Evolutionary conservation across 2,797 vertebrate genomes (phyloP).

Genomic region (Mionectes olivaceus): DNA sequence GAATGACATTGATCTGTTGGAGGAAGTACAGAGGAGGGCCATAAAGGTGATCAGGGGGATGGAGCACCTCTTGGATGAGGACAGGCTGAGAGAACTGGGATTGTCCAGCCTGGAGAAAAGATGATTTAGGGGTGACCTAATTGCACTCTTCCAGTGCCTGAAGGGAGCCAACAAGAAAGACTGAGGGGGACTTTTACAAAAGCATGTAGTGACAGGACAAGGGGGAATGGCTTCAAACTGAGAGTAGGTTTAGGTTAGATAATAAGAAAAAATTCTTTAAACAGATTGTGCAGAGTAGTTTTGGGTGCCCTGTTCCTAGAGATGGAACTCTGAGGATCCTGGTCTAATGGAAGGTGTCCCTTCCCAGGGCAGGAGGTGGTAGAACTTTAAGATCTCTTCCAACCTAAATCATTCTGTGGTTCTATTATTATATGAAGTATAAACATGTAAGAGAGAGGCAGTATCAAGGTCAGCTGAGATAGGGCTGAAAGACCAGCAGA

Average conservation of each 20-base stretch:
- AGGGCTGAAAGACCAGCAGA: background rate
- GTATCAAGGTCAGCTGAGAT: background rate
- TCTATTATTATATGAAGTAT: background rate
- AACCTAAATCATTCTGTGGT: background rate
- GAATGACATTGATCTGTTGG: rapidly evolving
- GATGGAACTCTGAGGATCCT: background rate
- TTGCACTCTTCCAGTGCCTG: background rate
- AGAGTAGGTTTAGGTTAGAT: background rate
- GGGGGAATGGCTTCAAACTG: background rate
- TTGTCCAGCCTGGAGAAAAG: background rate
- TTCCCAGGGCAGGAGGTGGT: background rate
- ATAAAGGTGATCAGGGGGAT: background rate
- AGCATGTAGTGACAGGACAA: background rate
- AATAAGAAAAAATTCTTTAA: background rate
- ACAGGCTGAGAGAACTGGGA: background rate
- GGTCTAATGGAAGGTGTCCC: background rate
- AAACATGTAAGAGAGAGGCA: background rate
- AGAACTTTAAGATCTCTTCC: background rate
- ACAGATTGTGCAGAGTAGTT: background rate
- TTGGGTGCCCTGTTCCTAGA: background rate
- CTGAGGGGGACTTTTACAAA: background rate
- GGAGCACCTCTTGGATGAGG: rapidly evolving
- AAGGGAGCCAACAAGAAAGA: background rate
- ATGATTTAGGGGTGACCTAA: background rate
- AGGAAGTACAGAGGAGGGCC: rapidly evolving